Evolutionary conservation across 1,140 invertebrate species (phyloP), one percentile per base, ranked within the genome.

Genomic region (Apis florea): DNA sequence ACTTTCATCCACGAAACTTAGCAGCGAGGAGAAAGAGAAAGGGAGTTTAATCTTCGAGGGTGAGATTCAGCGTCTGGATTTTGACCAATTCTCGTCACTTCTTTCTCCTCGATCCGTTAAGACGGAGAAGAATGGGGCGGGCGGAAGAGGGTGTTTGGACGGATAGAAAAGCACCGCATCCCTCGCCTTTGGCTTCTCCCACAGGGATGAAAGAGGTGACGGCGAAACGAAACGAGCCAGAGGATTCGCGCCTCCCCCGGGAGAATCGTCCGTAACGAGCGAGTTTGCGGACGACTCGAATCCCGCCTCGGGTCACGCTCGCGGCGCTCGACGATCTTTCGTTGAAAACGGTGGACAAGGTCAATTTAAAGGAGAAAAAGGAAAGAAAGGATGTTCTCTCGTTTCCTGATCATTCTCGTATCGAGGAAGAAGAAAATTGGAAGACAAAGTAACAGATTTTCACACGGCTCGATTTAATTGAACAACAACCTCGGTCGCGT

Each of bases 31-130:
- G 69, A 79, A 77, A 86, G 75, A 51, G 49, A 13, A 51, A 51
- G 31, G 21, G 40, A 67, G 59, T 0, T 68, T 88, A 88, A 89
- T 89, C 76, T 88, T 84, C 59, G 40, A n/a, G 85, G 74, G 77
- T 79, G 71, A 61, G 74, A 82, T 81, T 82, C 73, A 73, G 75
- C 47, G 82, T 82, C 73, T 79, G 81, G 81, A 76, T 40, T 83
- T 83, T 85, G 49, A 76, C 74, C 82, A 66, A 72, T 73, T 63
- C 64, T 63, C 61, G 66, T 19, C 56, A 67, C 26, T 82, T 26
- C 4, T 24, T 40, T 40, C 6, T 6, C 31, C 31, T 64, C 21
- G 10, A 26, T 26, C 61, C 15, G 47, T 26, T 31, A 24, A 58
- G 49, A 72, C 51, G 40, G 59, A 71, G 71, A 85, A 53, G 9